Conservation (phyloP, 2,113 vertebrate species). For the Burhinus bistriatus region DNA sequence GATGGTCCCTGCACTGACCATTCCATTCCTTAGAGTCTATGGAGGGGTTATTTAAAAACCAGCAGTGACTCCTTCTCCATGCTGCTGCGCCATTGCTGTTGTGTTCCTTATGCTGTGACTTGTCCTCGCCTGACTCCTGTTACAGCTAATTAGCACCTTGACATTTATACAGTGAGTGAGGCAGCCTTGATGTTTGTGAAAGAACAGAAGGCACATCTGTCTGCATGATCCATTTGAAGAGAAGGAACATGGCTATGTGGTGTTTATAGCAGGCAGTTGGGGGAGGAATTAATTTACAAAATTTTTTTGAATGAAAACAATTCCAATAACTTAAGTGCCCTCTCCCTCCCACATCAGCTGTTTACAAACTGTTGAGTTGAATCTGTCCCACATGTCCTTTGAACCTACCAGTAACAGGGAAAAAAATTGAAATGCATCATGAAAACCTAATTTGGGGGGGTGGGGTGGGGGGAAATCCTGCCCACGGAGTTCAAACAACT, state of each 20-base stretch:
- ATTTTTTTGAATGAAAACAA: conserved; percentile 63
- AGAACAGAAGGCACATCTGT: conserved; percentile 64
- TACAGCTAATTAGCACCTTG: conserved; percentile 39
- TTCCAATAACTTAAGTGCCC: conserved; percentile 9
- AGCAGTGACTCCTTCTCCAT: not conserved
- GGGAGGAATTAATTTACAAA: conserved; percentile 59
- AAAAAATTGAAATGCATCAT: not conserved
- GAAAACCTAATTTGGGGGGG: conserved; percentile 15
- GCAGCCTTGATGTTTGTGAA: not conserved
- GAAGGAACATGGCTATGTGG: conserved; percentile 12
- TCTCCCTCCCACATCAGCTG: not conserved
- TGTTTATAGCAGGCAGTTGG: conserved; percentile 35
- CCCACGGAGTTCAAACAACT: not conserved
- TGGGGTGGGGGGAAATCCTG: not conserved
- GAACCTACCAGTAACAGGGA: not conserved
- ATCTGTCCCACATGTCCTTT: conserved; percentile 29
- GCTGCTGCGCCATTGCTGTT: not conserved
- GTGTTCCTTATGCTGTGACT: not conserved
- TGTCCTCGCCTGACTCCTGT: conserved; percentile 31
- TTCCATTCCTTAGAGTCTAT: not conserved
- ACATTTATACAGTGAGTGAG: not conserved
- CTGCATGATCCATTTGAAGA: conserved; percentile 20
- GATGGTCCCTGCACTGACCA: not conserved
- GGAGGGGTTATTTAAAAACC: not conserved
- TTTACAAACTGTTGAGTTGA: conserved; percentile 34